These are phyloP conservation scores for Toxotes lorentzi DNA, from an alignment of 2,797 vertebrate genomes.

Conservation along the genomic window DNA sequence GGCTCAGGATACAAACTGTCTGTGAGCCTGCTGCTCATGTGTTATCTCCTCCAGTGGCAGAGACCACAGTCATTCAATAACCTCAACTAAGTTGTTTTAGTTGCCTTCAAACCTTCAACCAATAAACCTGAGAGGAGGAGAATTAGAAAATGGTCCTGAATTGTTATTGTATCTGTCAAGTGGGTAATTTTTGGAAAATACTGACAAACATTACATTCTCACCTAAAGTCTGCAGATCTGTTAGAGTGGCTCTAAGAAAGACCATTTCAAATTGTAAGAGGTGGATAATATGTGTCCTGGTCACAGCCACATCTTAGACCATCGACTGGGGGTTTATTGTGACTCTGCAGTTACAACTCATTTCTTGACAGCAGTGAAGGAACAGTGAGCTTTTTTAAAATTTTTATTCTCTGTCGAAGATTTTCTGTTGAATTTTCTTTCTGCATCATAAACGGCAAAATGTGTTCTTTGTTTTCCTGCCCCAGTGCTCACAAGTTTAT, in stretches of 20 bases:
- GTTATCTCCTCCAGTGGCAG: neutral
- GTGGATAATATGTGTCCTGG: neutral
- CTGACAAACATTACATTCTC: too few species aligned
- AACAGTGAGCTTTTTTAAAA: neutral
- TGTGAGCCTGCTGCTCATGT: neutral
- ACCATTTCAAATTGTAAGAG: neutral
- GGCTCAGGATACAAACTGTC: neutral
- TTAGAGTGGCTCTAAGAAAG: neutral
- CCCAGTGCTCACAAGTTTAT: neutral
- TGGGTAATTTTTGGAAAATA: too few species aligned
- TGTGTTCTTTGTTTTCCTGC: neutral
- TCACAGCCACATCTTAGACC: conserved; percentile 2
- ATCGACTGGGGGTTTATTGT: neutral
- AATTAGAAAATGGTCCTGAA: too few species aligned
- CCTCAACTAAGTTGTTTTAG: too few species aligned
- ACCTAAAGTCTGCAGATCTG: neutral
- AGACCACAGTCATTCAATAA: too few species aligned
- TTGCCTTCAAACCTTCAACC: too few species aligned
- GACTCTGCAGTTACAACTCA: neutral
- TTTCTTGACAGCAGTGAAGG: neutral
- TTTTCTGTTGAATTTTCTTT: neutral
- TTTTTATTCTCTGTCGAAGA: neutral
- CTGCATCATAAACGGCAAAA: conserved; percentile 2
- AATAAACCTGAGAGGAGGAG: too few species aligned
- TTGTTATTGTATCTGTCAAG: too few species aligned